Evolutionary conservation across 2,113 vertebrate species (phyloP), one percentile per base, ranked within the genome.

Genomic region (Atherinomorus stipes): DNA sequence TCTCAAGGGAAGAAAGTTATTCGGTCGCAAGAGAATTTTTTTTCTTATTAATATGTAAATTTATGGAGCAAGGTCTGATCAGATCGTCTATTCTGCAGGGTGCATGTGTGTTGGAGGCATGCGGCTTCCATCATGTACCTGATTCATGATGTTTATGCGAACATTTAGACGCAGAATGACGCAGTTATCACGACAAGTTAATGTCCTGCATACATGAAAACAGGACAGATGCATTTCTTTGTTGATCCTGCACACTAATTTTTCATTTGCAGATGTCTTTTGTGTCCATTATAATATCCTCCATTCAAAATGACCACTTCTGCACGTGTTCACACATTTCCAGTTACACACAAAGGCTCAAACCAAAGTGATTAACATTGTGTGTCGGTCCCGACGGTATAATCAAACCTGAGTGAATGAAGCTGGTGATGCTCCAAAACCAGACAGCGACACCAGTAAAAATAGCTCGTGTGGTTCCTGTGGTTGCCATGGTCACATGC

Each of bases 401-500:
- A 81, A 77, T 83, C 49, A 84, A 58, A 63, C n/a, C 22, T 61
- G 53, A 73, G 57, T 76, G 45, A 62, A 64, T 68, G 51, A 71
- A 68, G 28, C 52, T 38, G 45, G 12, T 40, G 21, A 45, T 57
- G 66, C 42, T 65, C 53, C 53, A 63, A 63, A 64, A 75, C 42
- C 64, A 71, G 51, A 64, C 64, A 47, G 49, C 6, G 16, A 40
- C 52, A 16, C 49, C 49, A 75, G 52, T 76, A 80, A 82, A 88
- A 82, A 81, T 74, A 83, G 77, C 73, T 82, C 75, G 78, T 54
- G 61, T 61, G 64, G 70, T 81, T 62, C 69, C 74, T 78, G 44
- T 23, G 26, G 86, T 88, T 85, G 75, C 82, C 75, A 90, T 88
- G 88, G 88, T 65, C 59, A 78, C 83, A 60, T 7, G 2, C 26